phyloP scores from a whole-genome alignment of 1,140 invertebrate genomes.

The Cyphomyrmex costatus region DNA sequence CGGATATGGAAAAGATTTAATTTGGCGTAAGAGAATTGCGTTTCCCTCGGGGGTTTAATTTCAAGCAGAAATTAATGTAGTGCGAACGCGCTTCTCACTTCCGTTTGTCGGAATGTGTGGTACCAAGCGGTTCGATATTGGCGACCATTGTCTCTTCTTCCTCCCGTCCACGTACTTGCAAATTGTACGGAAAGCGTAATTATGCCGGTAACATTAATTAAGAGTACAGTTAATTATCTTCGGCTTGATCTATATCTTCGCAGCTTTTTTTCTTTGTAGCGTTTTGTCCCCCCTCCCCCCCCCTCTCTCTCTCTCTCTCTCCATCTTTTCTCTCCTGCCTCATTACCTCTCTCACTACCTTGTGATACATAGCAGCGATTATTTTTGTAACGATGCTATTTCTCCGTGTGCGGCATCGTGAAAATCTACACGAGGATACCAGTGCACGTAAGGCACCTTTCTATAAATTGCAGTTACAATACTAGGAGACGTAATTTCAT shows the following conservation, averaged over 20 bases:
- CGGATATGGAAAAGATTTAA: slow-evolving; percentile 58
- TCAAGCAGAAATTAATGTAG: slow-evolving; percentile 61
- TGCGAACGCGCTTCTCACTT: slow-evolving; percentile 48
- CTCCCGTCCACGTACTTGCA: slow-evolving; percentile 28
- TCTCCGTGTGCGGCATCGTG: slow-evolving; percentile 29
- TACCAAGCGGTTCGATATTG: slow-evolving; percentile 52
- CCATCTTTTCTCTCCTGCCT: neutral
- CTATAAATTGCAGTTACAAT: slow-evolving; percentile 59
- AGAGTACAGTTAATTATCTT: slow-evolving; percentile 70
- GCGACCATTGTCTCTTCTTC: slow-evolving; percentile 32
- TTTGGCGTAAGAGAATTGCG: slow-evolving; percentile 48
- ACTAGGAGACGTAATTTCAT: slow-evolving; percentile 27
- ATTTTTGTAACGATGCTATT: slow-evolving; percentile 60
- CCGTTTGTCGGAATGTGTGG: slow-evolving; percentile 32
- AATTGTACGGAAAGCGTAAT: slow-evolving; percentile 63
- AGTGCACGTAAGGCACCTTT: slow-evolving; percentile 30
- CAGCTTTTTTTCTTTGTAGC: slow-evolving; percentile 14
- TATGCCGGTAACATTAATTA: slow-evolving; percentile 72
- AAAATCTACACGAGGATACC: slow-evolving; percentile 38
- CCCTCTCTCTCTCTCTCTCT: neutral
- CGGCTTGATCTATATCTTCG: neutral
- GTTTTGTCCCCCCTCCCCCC: neutral
- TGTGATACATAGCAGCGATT: slow-evolving; percentile 48
- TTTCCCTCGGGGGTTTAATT: slow-evolving; percentile 47
- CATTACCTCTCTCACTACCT: neutral